These are phyloP conservation scores for Ondatra zibethicus DNA, from an alignment of 2,113 vertebrate genomes.

Conservation along the genomic window DNA sequence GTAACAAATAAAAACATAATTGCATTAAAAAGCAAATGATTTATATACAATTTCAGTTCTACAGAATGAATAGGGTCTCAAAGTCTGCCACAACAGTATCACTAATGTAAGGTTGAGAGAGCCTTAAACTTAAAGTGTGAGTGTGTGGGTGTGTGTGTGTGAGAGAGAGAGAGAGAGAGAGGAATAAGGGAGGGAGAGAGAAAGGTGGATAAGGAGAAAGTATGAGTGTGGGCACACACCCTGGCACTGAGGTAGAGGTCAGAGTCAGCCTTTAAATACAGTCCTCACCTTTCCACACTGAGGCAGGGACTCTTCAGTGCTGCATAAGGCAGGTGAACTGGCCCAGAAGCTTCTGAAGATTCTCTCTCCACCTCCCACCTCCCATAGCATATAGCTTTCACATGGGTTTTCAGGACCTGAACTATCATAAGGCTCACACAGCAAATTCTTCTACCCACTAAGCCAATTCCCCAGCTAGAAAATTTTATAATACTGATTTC, in stretches of 20 bases:
- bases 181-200: too few relatives aligned
- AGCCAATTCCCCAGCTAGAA: not conserved
- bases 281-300: not conserved
- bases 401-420: not conserved
- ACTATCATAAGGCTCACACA: not conserved
- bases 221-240: not conserved
- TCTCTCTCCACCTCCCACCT: not conserved
- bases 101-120: not conserved
- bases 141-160: not conserved
- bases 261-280: not conserved
- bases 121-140: not conserved
- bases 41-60: not conserved
- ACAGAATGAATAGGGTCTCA: not conserved
- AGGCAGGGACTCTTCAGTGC: not conserved
- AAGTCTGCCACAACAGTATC: not conserved
- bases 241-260: not conserved
- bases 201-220: not conserved
- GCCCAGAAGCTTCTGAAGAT: not conserved
- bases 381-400: not conserved
- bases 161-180: too few relatives aligned
- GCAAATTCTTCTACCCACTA: not conserved
- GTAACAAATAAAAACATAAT: conserved; percentile 65
- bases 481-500: not conserved
- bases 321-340: not conserved
- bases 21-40: conserved; percentile 33